phyloP scores from a whole-genome alignment of 2,797 vertebrate species.

The Syndactyla subalaris region DNA sequence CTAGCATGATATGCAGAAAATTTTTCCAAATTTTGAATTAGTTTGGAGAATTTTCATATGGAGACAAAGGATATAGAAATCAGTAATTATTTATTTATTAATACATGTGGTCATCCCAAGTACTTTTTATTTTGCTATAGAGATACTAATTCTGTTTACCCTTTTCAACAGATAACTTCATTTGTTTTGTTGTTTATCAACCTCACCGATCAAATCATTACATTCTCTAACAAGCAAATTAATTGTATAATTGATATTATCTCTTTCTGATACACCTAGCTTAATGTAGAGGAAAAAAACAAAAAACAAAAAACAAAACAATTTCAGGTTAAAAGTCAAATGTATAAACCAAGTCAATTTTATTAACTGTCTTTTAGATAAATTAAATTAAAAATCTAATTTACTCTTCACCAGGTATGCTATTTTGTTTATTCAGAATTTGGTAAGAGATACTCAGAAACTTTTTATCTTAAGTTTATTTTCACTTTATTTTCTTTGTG shows the following conservation, averaged over 20 bases:
- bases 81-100: not conserved
- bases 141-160: not conserved
- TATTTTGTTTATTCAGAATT: not conserved
- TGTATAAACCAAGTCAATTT: not conserved
- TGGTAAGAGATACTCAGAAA: not conserved
- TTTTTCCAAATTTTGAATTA: not conserved
- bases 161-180: not conserved
- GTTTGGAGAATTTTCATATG: not conserved
- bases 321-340: not conserved
- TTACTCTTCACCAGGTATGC: not conserved
- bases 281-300: not conserved
- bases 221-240: not conserved
- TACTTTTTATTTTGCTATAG: not conserved
- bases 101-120: not conserved
- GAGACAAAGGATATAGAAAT: not conserved
- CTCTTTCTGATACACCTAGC: not conserved
- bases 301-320: not conserved
- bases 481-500: not conserved
- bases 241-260: not conserved
- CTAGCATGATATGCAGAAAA: not conserved
- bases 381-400: not conserved
- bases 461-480: not conserved
- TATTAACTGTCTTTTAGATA: not conserved
- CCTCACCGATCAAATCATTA: not conserved
- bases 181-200: not conserved